Conservation (phyloP, 2,888 invertebrate genomes). For the Mongoloraphidia duomilia region DNA sequence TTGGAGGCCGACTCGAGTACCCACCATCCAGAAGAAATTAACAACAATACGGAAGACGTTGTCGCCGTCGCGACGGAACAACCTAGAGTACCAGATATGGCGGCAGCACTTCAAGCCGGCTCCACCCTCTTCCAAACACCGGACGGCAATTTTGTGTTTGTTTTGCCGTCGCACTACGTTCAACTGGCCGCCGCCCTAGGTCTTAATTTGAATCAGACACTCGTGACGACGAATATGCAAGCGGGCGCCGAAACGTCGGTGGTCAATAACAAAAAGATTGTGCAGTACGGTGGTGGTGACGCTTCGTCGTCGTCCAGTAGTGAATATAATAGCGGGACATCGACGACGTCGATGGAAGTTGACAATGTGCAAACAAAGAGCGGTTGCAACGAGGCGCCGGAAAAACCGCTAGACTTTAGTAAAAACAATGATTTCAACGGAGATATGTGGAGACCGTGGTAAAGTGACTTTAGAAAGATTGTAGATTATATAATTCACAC, state of each 20-base stretch:
- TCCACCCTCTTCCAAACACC: constrained; percentile 39
- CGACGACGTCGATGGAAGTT: constrained; percentile 9
- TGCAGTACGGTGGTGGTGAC: background rate
- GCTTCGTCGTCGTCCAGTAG: constrained; percentile 8
- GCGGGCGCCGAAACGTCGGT: constrained; percentile 10
- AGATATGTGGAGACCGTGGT: constrained; percentile 41
- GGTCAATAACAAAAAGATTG: constrained; percentile 4
- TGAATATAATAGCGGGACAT: constrained; percentile 10
- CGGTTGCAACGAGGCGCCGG: constrained; percentile 23
- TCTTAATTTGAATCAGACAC: constrained; percentile 25
- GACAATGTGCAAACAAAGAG: constrained; percentile 5
- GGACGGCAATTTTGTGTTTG: constrained; percentile 44
- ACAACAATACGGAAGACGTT: constrained; percentile 25
- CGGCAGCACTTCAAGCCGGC: constrained; percentile 24
- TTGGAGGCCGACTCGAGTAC: constrained; percentile 28
- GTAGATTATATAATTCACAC: no score
- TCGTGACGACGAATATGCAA: background rate
- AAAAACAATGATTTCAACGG: constrained; percentile 30
- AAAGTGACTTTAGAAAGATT: constrained; percentile 5
- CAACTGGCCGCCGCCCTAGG: constrained; percentile 38
- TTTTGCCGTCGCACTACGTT: constrained; percentile 45
- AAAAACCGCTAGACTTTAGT: constrained; percentile 36
- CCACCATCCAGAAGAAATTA: constrained; percentile 31
- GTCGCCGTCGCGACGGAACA: constrained; percentile 13
- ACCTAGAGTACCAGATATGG: constrained; percentile 14